Evolutionary conservation across 2,797 vertebrate species (phyloP).

Genomic region (Cyprinodon diabolis): DNA sequence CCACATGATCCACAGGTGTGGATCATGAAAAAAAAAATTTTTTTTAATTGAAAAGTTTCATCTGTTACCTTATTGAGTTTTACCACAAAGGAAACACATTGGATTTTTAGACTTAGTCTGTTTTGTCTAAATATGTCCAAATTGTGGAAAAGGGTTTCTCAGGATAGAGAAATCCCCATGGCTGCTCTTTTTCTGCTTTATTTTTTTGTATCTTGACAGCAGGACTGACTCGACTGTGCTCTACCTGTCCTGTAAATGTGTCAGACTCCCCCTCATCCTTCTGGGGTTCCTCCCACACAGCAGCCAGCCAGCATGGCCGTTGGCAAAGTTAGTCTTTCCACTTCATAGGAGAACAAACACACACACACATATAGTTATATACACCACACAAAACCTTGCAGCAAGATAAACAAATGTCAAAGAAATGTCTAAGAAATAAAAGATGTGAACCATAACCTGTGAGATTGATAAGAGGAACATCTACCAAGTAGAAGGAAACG

Average conservation of each 20-base stretch:
- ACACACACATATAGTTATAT: neutral
- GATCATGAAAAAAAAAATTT: neutral
- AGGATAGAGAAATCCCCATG: constrained; percentile 53
- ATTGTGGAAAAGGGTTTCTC: constrained; percentile 52
- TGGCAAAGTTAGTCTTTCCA: constrained; percentile 59
- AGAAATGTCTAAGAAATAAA: constrained; percentile 14
- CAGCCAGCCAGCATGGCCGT: constrained; percentile 59
- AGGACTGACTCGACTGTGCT: constrained; percentile 55
- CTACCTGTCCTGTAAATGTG: constrained; percentile 65
- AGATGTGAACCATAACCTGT: constrained; percentile 29
- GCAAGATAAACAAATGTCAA: constrained; percentile 4
- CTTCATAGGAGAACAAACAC: constrained; percentile 30
- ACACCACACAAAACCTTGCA: neutral
- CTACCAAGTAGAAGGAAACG: constrained; percentile 6
- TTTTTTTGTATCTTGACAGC: constrained; percentile 57
- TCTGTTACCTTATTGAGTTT: neutral
- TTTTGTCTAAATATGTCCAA: constrained; percentile 59
- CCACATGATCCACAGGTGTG: neutral
- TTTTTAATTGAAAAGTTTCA: neutral
- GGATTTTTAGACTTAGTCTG: neutral
- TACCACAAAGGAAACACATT: neutral
- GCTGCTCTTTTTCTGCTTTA: constrained; percentile 45
- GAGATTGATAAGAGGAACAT: constrained; percentile 31
- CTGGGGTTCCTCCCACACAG: constrained; percentile 59
- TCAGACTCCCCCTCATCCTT: constrained; percentile 59